Base-by-base conservation (phyloP, 2,888 invertebrate genomes). In the Alviniconcha strummeri region DNA sequence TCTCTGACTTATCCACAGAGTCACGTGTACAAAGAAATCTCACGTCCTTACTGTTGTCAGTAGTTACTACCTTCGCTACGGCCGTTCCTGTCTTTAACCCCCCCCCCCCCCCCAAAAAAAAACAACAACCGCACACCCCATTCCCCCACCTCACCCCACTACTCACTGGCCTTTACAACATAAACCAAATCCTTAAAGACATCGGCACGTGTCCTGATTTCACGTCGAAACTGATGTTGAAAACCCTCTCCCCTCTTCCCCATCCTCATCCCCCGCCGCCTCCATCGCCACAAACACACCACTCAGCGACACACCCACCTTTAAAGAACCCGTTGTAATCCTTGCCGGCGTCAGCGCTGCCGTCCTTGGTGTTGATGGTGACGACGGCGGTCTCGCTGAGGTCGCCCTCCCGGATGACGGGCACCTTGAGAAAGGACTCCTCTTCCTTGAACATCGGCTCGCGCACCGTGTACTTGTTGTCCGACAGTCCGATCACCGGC, bases 301-400 rank as follows among this genome's bases (percentile, higher is more conserved):
- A 36, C 36, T 36, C 36, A n/a, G n/a, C 3, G 36, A 3, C 36
- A 36, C 36, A 36, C 57, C n/a, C 4, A 93, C 93, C 92, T 90
- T 88, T 91, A 64, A 92, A 92, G 72, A 92, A 88, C 4, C 92
- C 92, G 81, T 91, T 90, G 84, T 93, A 94, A 87, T 94, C 94
- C 60, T 88, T 86, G 64, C 93, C 93, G 57, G 93, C 91, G 81
- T 90, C 90, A 0, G 94, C 94, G 3, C 93, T 92, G 6, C 93
- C 93, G 86, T 93, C 93, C 84, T 92, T 92, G 4, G 94, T 93
- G 84, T 92, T 90, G 17, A 93, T 90, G 72, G 92, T 87, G 17
- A 93, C 92, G 7, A 90, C 87, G 3, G 93, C 93, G 5, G 89
- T 88, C 75, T 87, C 87, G 3, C 92, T 91, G 13, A 91, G 88